phyloP scores from a whole-genome alignment of 2,797 vertebrate species.

The Labeo calbasu region DNA sequence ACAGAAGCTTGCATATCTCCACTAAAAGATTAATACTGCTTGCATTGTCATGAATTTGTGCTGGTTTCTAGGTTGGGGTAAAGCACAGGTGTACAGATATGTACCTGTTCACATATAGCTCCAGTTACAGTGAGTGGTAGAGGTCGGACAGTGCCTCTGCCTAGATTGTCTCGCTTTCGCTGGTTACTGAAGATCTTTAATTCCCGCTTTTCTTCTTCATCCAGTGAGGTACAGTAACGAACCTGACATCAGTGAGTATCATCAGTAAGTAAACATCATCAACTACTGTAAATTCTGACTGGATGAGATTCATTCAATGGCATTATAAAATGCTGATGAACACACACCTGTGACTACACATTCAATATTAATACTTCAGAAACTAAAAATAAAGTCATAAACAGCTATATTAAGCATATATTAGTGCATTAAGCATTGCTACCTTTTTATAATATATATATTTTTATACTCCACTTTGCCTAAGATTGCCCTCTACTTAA shows the following conservation, averaged over 20 bases:
- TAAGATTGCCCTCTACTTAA: neutral
- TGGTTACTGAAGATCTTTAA: slow-evolving; percentile 97
- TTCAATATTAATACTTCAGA: neutral
- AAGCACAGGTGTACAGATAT: neutral
- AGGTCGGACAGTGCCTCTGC: slow-evolving; percentile 90
- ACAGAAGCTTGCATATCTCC: neutral
- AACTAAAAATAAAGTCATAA: neutral
- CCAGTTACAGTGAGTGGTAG: slow-evolving; percentile 93
- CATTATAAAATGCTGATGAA: neutral
- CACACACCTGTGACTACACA: neutral
- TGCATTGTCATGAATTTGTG: neutral
- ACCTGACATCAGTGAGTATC: slow-evolving; percentile 70
- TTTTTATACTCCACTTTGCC: neutral
- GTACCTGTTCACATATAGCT: slow-evolving; percentile 94
- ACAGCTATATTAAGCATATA: neutral
- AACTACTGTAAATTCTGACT: neutral
- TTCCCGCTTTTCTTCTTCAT: slow-evolving; percentile 96
- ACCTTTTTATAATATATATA: neutral
- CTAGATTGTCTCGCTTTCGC: slow-evolving; percentile 94
- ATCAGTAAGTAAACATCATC: slow-evolving; percentile 2
- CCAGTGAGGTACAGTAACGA: slow-evolving; percentile 91
- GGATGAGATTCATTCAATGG: neutral
- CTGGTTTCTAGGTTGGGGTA: neutral
- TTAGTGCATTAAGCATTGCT: too few species aligned
- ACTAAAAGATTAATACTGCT: neutral